phyloP scores from a whole-genome alignment of 2,113 vertebrate species.

The Cyanoramphus novaezelandiae region DNA sequence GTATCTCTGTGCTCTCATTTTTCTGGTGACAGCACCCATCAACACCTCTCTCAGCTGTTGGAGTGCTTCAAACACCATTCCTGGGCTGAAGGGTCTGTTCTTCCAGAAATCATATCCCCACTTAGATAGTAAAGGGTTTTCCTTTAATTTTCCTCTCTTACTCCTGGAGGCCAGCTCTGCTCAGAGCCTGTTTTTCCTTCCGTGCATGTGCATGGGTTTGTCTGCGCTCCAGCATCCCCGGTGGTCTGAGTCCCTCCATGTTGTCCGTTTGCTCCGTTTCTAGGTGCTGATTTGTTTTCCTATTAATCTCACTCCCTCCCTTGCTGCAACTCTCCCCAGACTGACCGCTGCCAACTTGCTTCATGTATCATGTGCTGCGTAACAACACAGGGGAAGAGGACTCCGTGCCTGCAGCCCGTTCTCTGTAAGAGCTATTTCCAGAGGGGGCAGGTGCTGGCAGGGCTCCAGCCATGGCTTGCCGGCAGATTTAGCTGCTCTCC shows the following conservation, averaged over 20 bases:
- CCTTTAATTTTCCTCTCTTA: background rate
- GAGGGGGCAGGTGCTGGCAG: slow-evolving; percentile 49
- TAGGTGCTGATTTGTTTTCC: slow-evolving; percentile 63
- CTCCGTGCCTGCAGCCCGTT: background rate
- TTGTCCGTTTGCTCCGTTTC: slow-evolving; percentile 29
- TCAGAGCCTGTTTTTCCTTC: background rate
- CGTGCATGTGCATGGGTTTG: background rate
- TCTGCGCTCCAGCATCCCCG: background rate
- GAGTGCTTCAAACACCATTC: slow-evolving; percentile 36
- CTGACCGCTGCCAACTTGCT: slow-evolving; percentile 4
- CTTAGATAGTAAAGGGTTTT: slow-evolving; percentile 39
- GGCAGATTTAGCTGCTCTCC: background rate
- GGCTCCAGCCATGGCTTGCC: background rate
- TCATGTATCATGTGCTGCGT: background rate
- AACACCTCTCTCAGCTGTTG: slow-evolving; percentile 44
- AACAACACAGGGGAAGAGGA: background rate
- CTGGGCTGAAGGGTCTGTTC: slow-evolving; percentile 13
- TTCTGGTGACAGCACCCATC: slow-evolving; percentile 28
- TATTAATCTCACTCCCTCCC: slow-evolving; percentile 10
- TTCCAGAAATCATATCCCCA: background rate
- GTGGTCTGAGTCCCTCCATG: slow-evolving; percentile 16
- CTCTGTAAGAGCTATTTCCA: slow-evolving; percentile 45
- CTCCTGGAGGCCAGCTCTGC: background rate
- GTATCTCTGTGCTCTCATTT: background rate
- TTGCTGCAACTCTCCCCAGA: slow-evolving; percentile 8